Evolutionary conservation across 2,888 invertebrate species (phyloP), one percentile per base, ranked within the genome.

Genomic region (Eilema depressum): DNA sequence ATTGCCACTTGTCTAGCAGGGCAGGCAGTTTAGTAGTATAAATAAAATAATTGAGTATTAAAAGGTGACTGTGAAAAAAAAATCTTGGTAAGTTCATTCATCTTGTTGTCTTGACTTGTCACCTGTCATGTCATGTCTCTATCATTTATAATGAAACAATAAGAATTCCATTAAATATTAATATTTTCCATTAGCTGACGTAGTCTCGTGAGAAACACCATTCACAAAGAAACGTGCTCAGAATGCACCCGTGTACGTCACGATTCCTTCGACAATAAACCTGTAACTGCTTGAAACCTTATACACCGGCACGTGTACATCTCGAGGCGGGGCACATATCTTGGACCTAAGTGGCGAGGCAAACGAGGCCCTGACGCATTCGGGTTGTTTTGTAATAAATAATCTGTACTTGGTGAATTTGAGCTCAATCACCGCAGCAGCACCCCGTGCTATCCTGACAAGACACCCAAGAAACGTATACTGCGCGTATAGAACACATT

Each of bases 181-280:
- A 5, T 59, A 59, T 17, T 64, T 64, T 70, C 77, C 53, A 75
- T 71, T 71, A 63, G 20, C 59, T 30, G 64, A 64, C 57, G 33
- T 41, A 25, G 37, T 65, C 56, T 73, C 23, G 53, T 65, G 37
- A 56, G 60, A 60, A 66, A 62, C 59, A 28, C 17, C 17, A 37
- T 67, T 73, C 69, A 71, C 74, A 63, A 74, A 75, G 73, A 56
- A 76, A 76, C 79, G 73, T 75, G 73, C 66, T 61, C 68, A 70
- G 70, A 69, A 73, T 81, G 78, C 76, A 72, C 56, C 47, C 28
- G 64, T 41, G 68, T 76, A 70, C 79, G 78, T 78, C 80, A 79
- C 37, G 33, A 30, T 41, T 30, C 53, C 68, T 68, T 20, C 66
- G 64, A 66, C 68, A 69, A 68, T 68, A 68, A 75, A 77, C 68